phyloP scores from a whole-genome alignment of 2,888 invertebrate species.

The Trichogramma dendrolimi region DNA sequence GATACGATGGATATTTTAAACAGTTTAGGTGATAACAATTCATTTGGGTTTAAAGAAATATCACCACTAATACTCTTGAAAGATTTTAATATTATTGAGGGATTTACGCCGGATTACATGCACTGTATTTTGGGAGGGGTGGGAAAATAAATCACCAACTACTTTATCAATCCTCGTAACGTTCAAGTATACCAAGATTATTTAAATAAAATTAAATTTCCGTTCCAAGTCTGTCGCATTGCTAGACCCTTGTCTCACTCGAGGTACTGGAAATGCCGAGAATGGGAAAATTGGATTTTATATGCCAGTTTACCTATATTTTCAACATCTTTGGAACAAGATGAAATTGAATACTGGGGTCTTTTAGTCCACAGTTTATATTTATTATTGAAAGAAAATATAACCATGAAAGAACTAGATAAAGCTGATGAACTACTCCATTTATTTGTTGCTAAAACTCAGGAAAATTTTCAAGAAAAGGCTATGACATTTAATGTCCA shows the following conservation, averaged over 20 bases:
- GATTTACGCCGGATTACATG: slow-evolving; percentile 19
- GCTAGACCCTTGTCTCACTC: neutral
- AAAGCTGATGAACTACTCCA: slow-evolving; percentile 7
- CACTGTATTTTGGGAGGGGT: slow-evolving; percentile 12
- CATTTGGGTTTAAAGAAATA: no score
- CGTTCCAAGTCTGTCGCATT: neutral
- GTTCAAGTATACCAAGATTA: neutral
- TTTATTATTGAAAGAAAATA: neutral
- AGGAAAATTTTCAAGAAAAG: slow-evolving; percentile 5
- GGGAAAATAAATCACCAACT: slow-evolving; percentile 4
- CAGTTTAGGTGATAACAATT: no score
- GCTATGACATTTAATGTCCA: slow-evolving; percentile 26
- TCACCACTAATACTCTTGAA: no score
- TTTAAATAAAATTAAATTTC: neutral
- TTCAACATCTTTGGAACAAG: neutral
- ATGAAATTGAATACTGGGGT: neutral
- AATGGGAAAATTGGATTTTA: slow-evolving; percentile 18
- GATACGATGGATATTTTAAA: no score
- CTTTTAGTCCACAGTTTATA: neutral
- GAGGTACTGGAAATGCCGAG: slow-evolving; percentile 1
- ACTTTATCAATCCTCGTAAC: neutral
- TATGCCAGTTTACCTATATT: neutral
- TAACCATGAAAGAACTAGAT: neutral
- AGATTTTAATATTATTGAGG: neutral
- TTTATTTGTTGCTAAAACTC: slow-evolving; percentile 5